Base-by-base conservation (phyloP, 2,888 invertebrate species). In the Philereme transversata region DNA sequence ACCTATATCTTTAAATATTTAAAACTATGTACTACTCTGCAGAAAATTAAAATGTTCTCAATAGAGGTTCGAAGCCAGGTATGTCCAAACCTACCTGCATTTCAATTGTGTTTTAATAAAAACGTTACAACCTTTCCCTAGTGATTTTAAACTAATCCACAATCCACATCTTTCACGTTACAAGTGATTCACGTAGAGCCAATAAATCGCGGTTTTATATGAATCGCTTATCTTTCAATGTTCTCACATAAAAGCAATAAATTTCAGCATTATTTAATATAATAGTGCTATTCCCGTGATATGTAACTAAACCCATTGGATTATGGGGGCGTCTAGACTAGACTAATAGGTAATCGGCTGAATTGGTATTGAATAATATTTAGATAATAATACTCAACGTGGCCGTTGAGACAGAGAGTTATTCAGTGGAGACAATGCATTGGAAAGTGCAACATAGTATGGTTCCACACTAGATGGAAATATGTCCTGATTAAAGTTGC, bases 251-350 rank as follows among this genome's bases (percentile, higher is more conserved):
- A 57, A 51, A 60, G 38, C 60, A 57, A 55, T 60, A 60, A 57
- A 64, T 60, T 54, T 51, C 38, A 36, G 33, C 46, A 43, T 55
- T 51, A 48, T 55, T 54, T 50, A 41, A 60, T 58, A 57, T 56
- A 57, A 57, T 57, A 52, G 45, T 51, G 60, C 40, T 35, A 41
- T 44, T 53, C 38, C 22, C 56, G 69, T 72, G 65, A 72, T 72
- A 68, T 71, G 68, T 72, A 71, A 67, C 59, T 74, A 68, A 73
- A 66, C 65, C 68, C 60, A 49, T 48, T 51, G 70, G 68, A 73
- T 75, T 79, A 73, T 69, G 3, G 22, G 22, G 3, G 22, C 22
- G 22, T 22, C 22, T 22, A 22, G 22, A 22, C 22, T 22, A 22
- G 22, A 22, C 22, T 22, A 22, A 22, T 22, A 22, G 22, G 22